Percentiles rank a stretch among this genome's conserved stretches.
phyloP scores from a whole-genome alignment of 2,797 vertebrate species.

The Lepilemur ruficaudatus region DNA sequence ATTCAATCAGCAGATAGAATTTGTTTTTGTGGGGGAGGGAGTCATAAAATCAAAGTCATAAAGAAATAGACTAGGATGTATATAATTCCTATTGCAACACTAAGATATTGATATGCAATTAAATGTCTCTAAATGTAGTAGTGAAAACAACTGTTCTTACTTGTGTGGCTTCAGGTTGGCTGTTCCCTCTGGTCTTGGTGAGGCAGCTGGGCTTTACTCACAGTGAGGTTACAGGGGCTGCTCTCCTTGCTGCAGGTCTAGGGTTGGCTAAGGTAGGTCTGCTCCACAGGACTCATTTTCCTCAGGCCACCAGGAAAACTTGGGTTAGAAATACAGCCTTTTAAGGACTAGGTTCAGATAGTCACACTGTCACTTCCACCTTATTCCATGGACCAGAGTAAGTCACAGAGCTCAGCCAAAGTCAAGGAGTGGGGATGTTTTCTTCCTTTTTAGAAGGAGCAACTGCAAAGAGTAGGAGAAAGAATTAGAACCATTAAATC shows the following conservation, averaged over 20 bases:
- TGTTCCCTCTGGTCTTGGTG: neutral
- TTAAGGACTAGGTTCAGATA: neutral
- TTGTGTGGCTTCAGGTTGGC: neutral
- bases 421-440: neutral
- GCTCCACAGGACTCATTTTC: neutral
- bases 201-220: neutral
- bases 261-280: neutral
- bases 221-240: too few relatives aligned
- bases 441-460: neutral
- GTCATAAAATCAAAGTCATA: neutral
- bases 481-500: neutral
- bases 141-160: neutral
- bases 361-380: neutral
- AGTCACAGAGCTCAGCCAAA: neutral
- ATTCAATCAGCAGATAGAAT: neutral
- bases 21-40: rapidly evolving
- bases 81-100: neutral
- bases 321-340: neutral
- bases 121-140: neutral
- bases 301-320: neutral
- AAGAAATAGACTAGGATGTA: neutral
- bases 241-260: neutral
- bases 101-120: neutral
- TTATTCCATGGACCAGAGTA: neutral
- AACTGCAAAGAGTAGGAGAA: neutral